Percentiles rank a stretch among this genome's conserved stretches.
Evolutionary conservation across 2,888 invertebrate genomes (phyloP).

Genomic region (Eupithecia pulchellata): DNA sequence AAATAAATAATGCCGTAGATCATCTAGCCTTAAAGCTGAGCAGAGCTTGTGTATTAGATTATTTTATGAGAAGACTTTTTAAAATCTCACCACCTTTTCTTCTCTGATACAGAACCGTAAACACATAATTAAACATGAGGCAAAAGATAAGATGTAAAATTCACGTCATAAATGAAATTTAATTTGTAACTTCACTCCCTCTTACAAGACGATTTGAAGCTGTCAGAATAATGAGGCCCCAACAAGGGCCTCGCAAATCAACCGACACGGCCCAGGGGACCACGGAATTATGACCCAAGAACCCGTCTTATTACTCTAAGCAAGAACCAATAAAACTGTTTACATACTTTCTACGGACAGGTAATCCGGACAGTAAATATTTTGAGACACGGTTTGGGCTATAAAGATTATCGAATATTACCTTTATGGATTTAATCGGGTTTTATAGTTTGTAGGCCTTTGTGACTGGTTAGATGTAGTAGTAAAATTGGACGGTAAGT

Average conservation of each 20-base stretch:
- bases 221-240: conserved; percentile 17
- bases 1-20: no score
- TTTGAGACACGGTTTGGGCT: conserved; percentile 28
- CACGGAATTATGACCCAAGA: conserved; percentile 22
- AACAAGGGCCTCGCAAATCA: conserved; percentile 26
- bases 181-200: conserved; percentile 2
- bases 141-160: not conserved
- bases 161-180: not conserved
- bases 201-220: conserved; percentile 1
- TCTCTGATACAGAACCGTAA: no score
- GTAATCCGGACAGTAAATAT: conserved; percentile 29
- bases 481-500: not conserved
- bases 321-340: conserved; percentile 32
- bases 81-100: no score
- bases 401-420: conserved; percentile 23
- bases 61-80: no score
- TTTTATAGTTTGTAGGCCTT: conserved; percentile 16
- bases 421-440: conserved; percentile 21
- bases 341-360: conserved; percentile 30
- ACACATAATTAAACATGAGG: not conserved
- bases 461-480: not conserved
- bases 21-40: no score
- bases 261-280: conserved; percentile 14
- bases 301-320: no score
- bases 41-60: no score